A percentile compares a stretch with the other conserved stretches of the same genome.
Evolutionary conservation across 2,797 vertebrate species (phyloP).

Genomic region (Huso huso): DNA sequence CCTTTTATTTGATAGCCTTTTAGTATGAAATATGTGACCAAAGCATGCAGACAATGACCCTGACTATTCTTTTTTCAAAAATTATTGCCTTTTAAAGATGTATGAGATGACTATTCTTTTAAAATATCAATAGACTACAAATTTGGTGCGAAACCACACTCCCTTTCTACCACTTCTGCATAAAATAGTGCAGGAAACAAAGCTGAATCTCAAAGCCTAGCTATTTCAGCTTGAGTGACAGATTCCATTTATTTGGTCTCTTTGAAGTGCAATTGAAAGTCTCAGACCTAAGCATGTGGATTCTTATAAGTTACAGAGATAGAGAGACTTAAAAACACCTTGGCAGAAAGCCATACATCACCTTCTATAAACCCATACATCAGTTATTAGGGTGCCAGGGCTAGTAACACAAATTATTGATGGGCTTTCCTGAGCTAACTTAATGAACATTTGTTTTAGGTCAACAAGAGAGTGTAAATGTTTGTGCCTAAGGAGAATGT

Average conservation of each 20-base stretch:
- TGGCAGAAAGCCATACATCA: slow-evolving; percentile 38
- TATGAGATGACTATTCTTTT: too few relatives aligned
- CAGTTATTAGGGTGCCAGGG: neutral
- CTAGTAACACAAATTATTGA: slow-evolving; percentile 1
- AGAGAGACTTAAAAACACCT: slow-evolving; percentile 29
- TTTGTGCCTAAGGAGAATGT: slow-evolving; percentile 30
- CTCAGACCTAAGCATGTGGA: slow-evolving; percentile 31
- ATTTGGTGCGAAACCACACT: too few relatives aligned
- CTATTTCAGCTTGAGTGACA: slow-evolving; percentile 41
- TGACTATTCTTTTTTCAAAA: too few relatives aligned
- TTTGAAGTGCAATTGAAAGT: slow-evolving; percentile 26
- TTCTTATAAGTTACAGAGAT: slow-evolving; percentile 34
- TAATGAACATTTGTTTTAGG: slow-evolving; percentile 43
- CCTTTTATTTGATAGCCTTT: too few relatives aligned
- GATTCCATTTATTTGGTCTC: slow-evolving; percentile 35
- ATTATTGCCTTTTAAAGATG: too few relatives aligned
- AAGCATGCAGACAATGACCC: too few relatives aligned
- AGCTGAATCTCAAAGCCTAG: slow-evolving; percentile 23
- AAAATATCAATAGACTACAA: too few relatives aligned
- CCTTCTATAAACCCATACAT: slow-evolving; percentile 13
- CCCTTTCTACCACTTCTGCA: too few relatives aligned
- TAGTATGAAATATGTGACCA: too few relatives aligned
- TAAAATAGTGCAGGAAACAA: slow-evolving; percentile 2
- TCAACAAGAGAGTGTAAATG: slow-evolving; percentile 30
- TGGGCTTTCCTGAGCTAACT: slow-evolving; percentile 18